phyloP scores from a whole-genome alignment of 2,888 invertebrate genomes.

The Phlogophora meticulosa region DNA sequence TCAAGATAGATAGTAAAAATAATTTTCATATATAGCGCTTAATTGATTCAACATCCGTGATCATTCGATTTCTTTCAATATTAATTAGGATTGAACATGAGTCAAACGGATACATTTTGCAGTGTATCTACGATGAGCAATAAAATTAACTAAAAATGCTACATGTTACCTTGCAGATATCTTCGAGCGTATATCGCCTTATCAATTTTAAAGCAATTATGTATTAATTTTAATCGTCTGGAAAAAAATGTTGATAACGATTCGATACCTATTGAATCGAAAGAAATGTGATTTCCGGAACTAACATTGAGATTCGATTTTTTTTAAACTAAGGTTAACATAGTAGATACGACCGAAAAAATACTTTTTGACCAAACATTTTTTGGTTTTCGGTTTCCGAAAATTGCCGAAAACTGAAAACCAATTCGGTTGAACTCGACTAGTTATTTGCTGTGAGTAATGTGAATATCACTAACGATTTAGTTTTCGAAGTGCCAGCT shows the following conservation, averaged over 20 bases:
- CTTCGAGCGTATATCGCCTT: conserved; percentile 20
- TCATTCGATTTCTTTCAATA: neutral
- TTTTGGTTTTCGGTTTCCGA: too few relatives aligned
- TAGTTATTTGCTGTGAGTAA: too few relatives aligned
- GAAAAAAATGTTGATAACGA: conserved; percentile 14
- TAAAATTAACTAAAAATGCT: conserved; percentile 14
- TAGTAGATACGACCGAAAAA: too few relatives aligned
- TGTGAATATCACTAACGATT: neutral
- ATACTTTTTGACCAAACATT: too few relatives aligned
- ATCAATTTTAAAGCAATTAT: conserved; percentile 27
- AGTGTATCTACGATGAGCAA: neutral
- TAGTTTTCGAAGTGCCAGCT: conserved; percentile 26
- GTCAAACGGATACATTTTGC: conserved; percentile 9
- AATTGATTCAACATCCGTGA: neutral
- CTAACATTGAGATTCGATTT: conserved; percentile 6
- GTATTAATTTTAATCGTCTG: conserved; percentile 26
- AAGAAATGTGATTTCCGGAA: conserved; percentile 9
- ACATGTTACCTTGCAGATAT: conserved; percentile 15
- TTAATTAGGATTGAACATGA: neutral
- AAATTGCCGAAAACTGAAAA: too few relatives aligned
- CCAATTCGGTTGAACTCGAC: too few relatives aligned
- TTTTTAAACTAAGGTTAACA: neutral
- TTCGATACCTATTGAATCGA: neutral
- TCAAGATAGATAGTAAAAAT: neutral
- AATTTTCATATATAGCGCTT: neutral